Evolutionary conservation across 1,140 invertebrate species (phyloP), one percentile per base, ranked within the genome.

Genomic region (Thaumetopoea pityocampa): DNA sequence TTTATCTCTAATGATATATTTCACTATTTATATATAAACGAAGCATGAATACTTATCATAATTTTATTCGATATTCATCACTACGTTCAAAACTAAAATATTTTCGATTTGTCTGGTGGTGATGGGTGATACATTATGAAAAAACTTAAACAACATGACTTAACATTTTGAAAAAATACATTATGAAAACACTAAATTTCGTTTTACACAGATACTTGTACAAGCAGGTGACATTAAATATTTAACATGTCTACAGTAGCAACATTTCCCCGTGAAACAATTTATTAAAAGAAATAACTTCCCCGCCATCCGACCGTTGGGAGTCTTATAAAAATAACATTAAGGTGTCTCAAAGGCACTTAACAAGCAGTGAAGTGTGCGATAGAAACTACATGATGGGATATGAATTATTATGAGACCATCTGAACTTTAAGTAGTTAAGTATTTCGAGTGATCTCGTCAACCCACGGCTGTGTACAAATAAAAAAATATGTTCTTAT

Each of bases 401-500:
- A 56, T 61, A 63, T 69, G 67, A 69, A 69, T 69, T 67, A 70
- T 70, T 59, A 63, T 61, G 52, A 57, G 61, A 51, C 32, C 45
- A 67, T 68, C 63, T 64, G 57, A 70, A 69, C 62, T 64, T 70
- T 51, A 70, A 76, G 66, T 64, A 57, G 45, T n/a, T n/a, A n/a
- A n/a, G n/a, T 71, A 63, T 67, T 76, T 70, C 58, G 61, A 68
- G 53, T 43, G 46, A 41, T 66, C 53, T 53, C 51, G 51, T 50
- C 56, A 51, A 16, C 59, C 42, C 36, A 43, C 24, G 26, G 50
- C 52, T 40, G 59, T 67, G 51, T 65, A 71, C 63, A 72, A 77
- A 74, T 71, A 74, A 71, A 72, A 63, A 71, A 55, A 57, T 70
- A 61, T 64, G 53, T 71, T 67, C 69, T 66, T 62, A 69, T 55